Evolutionary conservation across 1,140 invertebrate species (phyloP), one percentile per base, ranked within the genome.

Genomic region (Brachionus sp.): DNA sequence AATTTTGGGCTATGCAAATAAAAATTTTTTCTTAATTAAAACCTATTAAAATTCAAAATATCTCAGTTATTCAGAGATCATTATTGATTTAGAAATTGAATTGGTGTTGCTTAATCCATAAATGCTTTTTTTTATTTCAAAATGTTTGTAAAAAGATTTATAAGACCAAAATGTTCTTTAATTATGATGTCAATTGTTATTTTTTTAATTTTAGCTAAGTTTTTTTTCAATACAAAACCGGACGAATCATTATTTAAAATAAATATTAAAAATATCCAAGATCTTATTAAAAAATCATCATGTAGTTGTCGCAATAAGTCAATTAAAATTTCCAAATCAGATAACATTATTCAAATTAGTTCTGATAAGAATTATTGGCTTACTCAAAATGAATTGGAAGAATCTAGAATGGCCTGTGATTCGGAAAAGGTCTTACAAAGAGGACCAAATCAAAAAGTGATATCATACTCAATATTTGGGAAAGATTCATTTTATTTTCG

Each of bases 381-480:
- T 9, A 70, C 66, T 16, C 33, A 37, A 5, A 19, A 70, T 44
- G 66, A 70, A 37, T 5, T 70, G 12, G 35, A 39, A 70, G 37
- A 70, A n/a, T 70, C 66, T 19, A 70, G 19, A 70, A 37, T 70
- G 16, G 46, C 29, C 6, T 78, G 75, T 16, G 37, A 78, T 39
- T 12, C 53, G 4, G 16, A 50, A 16, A 35, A 46, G 23, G 75
- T 78, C 5, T 19, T 78, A 37, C 39, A 37, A 78, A 53, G 75
- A 35, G 75, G 75, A 50, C 42, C 42, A 19, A 62, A 53, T 50
- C 75, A 78, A 78, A 78, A 78, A 62, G 75, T 78, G 0, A 78
- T 78, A 29, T 53, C 75, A 33, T 62, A 33, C 5, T 78, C 75
- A 35, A 9, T 78, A 7, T 70, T 37, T 13, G 66, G 66, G 7